Base-by-base conservation (phyloP, 2,113 vertebrate genomes). In the Bucco capensis region DNA sequence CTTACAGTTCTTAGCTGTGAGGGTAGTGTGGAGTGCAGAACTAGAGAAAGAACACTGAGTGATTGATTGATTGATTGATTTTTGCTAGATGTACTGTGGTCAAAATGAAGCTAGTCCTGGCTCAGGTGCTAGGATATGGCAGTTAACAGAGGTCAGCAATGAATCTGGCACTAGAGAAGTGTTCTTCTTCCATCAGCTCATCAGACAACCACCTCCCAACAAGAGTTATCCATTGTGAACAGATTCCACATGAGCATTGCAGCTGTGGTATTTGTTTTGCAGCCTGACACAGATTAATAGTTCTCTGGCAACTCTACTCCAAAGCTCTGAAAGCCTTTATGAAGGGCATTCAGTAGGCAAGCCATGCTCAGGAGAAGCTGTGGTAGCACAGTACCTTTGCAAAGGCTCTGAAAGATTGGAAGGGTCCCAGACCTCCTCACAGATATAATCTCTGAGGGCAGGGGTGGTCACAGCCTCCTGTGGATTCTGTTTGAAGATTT, bases 281-380 rank as follows among this genome's bases (percentile, higher is more conserved):
- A 83, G 56, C 44, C 37, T 72, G 51, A n/a, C 74, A 35, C 19
- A 79, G 67, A 53, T 87, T 74, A 70, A 30, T 80, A 46, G 31
- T 72, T 88, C 60, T 89, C 82, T 89, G 65, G 47, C 60, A 94
- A 11, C 40, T 71, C 42, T 58, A 7, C 51, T 88, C 64, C 67
- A 70, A 74, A 73, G 64, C 85, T 92, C 88, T 77, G 60, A 74
- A 80, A 82, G 65, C 40, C 44, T 71, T 67, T 82, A 37, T 75
- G 70, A 72, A 79, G 31, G 40, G 15, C 42, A 60, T 76, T 58
- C 44, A 58, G 40, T n/a, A 83, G 37, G 50, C 31, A 82, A 90
- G 47, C 46, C 64, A 37, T 0, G 1, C 27, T 77, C 67, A 47
- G 72, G 54, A 69, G 66, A 73, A 90, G 19, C 50, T 76, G 17